Base-by-base conservation (phyloP, 2,797 vertebrate genomes). In the Notolepis coatsorum region DNA sequence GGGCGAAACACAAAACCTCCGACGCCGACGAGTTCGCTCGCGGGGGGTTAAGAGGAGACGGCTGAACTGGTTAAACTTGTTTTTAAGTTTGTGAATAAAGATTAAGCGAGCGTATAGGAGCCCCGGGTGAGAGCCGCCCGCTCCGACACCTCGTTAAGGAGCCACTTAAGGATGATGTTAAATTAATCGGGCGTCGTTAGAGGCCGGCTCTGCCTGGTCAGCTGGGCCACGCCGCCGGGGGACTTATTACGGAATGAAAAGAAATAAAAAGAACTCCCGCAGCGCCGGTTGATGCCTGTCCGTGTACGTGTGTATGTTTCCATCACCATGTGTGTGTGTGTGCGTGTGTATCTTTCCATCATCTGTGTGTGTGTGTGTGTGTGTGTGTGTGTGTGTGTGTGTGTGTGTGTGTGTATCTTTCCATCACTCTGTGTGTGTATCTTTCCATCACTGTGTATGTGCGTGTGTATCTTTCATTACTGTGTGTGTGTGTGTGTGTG, bases 101-200 rank as follows among this genome's bases (percentile, higher is more conserved):
- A 46, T 45, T 82, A 85, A 81, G n/a, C n/a, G n/a, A n/a, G n/a
- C n/a, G n/a, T n/a, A n/a, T n/a, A n/a, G n/a, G n/a, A n/a, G 78
- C 77, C 75, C 72, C 64, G 61, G 48, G 81, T 73, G 75, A 84
- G 89, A 88, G 88, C 73, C 77, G 84, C 78, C 77, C 91, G 88
- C 86, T 73, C 81, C 91, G 84, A 90, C 91, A 90, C 92, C 87
- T 91, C 90, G 86, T 84, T 94, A 93, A 91, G 90, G 84, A 89
- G 91, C 90, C 90, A 90, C 91, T 91, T 93, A 90, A 91, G 89
- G 88, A 92, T 89, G 90, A 94, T 92, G 84, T 93, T 92, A 87
- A 94, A 94, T 90, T 92, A 92, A 95, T 91, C 88, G 93, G 80
- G 86, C 89, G 88, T 95, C 89, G 93, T 95, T 95, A 95, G 85